Evolutionary conservation across 2,113 vertebrate species (phyloP).

Genomic region (Emydura subglobosa): DNA sequence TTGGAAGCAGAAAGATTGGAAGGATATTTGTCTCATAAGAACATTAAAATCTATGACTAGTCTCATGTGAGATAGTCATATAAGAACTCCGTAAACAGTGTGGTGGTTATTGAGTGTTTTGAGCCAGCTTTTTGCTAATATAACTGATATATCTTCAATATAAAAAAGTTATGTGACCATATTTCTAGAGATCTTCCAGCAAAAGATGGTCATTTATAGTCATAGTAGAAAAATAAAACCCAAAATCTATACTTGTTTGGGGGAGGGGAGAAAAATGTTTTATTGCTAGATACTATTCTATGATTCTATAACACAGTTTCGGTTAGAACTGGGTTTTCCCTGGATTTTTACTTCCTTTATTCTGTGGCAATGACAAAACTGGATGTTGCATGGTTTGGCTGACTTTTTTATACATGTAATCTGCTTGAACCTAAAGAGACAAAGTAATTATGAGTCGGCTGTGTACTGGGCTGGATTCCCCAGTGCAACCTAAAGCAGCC

Average conservation of each 20-base stretch:
- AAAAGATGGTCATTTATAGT: background rate
- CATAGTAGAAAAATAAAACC: background rate
- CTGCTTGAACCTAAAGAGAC: background rate
- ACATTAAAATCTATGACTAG: background rate
- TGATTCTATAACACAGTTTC: background rate
- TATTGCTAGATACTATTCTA: background rate
- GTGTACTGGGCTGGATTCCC: too few species aligned
- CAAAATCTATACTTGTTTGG: background rate
- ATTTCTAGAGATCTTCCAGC: background rate
- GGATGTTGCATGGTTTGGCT: background rate
- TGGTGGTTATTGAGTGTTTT: background rate
- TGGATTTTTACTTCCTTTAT: background rate
- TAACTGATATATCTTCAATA: background rate
- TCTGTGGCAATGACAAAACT: background rate
- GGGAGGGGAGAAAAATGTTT: background rate
- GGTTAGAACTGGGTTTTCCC: background rate
- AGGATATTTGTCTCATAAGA: background rate
- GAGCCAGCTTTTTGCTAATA: background rate
- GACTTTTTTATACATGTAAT: background rate
- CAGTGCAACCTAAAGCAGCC: too few species aligned
- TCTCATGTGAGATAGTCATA: background rate
- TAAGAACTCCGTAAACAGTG: background rate
- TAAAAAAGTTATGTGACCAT: background rate
- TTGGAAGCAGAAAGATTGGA: background rate
- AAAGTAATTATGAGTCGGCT: too few species aligned